Evolutionary conservation across 37 sponge, comb jelly and placozoan genomes (phyloP), one percentile per base, ranked within the genome.

Genomic region (Geodia barretti): DNA sequence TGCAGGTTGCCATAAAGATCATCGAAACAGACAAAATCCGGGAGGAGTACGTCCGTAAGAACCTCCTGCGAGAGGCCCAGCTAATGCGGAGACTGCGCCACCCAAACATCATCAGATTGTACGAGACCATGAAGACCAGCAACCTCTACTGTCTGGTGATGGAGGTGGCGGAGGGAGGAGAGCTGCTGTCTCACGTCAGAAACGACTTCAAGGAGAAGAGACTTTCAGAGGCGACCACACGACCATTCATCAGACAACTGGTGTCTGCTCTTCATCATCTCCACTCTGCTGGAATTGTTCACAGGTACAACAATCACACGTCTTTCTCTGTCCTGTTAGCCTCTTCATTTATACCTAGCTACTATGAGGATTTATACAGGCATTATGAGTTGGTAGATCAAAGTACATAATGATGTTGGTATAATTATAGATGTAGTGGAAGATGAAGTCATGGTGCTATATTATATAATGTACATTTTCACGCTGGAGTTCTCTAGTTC

Each of bases 71-170:
- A 9, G 98, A 98, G 64, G 96, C 96, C 28, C 83, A 91, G 80
- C 84, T 95, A 24, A 93, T 98, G 94, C 72, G 94, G 1, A 60
- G 96, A 28, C 79, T 98, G n/a, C 83, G 80, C 24, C 98, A 98
- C 41, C 98, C 98, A 9, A 98, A 98, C 75, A 90, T 98, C 64
- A 98, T 98, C 47, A 86, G 97, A n/a, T 90, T 98, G 42, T 98
- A 96, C 60, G 98, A 98, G 85, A 95, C 96, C 30, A 95, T 98
- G 92, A 95, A 98, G 86, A 91, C 94, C 0, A 91, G 82, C 73
- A 87, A 88, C 5, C 88, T 97, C 26, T 97, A 97, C 82, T 97
- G 97, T 35, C 88, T 97, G 60, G 97, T 97, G 61, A 97, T 88
- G 38, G 97, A 97, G 78, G 32, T 92, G 17, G 97, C 97, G 3